These are phyloP conservation scores for Microctenopoma steveboyesi DNA, from an alignment of 2,797 vertebrate genomes.

Conservation along the genomic window DNA sequence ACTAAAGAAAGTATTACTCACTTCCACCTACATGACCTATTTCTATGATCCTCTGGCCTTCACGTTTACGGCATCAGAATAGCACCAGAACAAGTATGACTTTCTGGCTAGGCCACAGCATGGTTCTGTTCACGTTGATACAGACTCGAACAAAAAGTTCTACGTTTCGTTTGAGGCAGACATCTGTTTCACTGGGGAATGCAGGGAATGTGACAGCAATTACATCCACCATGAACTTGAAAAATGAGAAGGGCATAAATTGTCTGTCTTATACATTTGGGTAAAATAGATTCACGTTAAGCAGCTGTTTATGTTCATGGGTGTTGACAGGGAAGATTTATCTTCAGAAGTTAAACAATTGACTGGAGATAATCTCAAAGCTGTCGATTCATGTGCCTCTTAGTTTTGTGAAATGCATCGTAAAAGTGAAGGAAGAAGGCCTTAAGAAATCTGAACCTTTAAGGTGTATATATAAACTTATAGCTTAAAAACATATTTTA, in stretches of 20 bases:
- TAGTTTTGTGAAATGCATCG: no score
- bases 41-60: constrained; percentile 34
- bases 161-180: constrained; percentile 57
- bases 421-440: constrained; percentile 23
- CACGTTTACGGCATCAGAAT: background rate
- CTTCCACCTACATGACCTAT: constrained; percentile 26
- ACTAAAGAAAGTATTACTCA: constrained; percentile 1
- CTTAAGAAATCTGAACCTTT: no score
- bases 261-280: constrained; percentile 37
- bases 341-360: constrained; percentile 17
- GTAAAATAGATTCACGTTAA: constrained; percentile 30
- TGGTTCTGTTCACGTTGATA: constrained; percentile 49
- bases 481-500: background rate
- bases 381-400: no score
- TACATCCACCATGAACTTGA: constrained; percentile 70
- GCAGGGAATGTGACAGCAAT: constrained; percentile 68
- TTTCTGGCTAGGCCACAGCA: constrained; percentile 4
- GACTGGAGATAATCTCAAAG: background rate
- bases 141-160: constrained; percentile 62
- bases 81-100: background rate
- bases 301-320: constrained; percentile 17
- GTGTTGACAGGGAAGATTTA: constrained; percentile 20
- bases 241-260: constrained; percentile 58
- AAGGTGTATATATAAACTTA: background rate
- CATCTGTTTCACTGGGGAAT: constrained; percentile 69